Conservation (phyloP, 1,140 invertebrate genomes). For the Pteromalus puparum region DNA sequence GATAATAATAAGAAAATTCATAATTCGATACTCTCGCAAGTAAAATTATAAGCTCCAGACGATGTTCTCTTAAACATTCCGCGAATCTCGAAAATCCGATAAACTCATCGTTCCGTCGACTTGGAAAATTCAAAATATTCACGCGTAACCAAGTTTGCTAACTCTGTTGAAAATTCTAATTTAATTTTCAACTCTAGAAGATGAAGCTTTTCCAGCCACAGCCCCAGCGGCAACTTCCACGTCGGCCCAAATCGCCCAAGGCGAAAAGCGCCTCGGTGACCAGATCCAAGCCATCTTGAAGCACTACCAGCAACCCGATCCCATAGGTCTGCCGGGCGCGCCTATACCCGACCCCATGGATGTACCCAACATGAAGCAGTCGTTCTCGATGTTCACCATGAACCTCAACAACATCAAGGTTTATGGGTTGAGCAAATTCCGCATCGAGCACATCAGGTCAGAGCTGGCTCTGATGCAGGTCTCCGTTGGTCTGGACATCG, state of each 20-base stretch:
- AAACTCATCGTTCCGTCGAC: too few relatives aligned
- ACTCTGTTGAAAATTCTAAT: background rate
- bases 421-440: conserved; percentile 86
- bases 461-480: conserved; percentile 84
- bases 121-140: too few relatives aligned
- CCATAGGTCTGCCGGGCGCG: conserved; percentile 84
- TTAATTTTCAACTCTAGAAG: background rate
- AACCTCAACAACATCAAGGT: conserved; percentile 83
- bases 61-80: too few relatives aligned
- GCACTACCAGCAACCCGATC: conserved; percentile 88
- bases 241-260: conserved; percentile 68
- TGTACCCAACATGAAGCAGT: conserved; percentile 86
- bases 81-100: too few relatives aligned
- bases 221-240: background rate
- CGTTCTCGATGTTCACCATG: conserved; percentile 82
- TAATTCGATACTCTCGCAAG: too few relatives aligned
- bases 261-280: conserved; percentile 81
- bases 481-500: conserved; percentile 80
- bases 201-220: background rate
- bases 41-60: too few relatives aligned
- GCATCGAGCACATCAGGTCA: conserved; percentile 80
- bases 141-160: too few relatives aligned
- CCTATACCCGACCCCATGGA: conserved; percentile 86
- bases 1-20: too few relatives aligned
- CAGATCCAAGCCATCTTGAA: conserved; percentile 84